Evolutionary conservation across 2,888 invertebrate genomes (phyloP).

Genomic region (Dinocampus coccinellae): DNA sequence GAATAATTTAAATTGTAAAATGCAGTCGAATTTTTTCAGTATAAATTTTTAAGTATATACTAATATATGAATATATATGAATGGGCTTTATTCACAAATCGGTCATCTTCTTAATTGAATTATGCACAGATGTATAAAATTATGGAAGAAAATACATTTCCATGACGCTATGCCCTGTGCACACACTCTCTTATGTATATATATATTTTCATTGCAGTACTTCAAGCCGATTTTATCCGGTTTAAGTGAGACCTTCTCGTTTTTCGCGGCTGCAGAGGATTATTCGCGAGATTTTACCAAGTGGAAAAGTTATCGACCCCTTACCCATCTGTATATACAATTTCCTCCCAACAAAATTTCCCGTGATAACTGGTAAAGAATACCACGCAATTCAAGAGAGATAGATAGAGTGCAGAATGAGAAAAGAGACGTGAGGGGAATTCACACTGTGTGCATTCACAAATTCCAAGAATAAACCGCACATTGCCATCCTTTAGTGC

Average conservation of each 20-base stretch:
- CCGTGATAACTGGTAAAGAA: too few relatives aligned
- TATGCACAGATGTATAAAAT: constrained; percentile 25
- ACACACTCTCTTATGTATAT: too few relatives aligned
- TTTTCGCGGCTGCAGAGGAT: constrained; percentile 35
- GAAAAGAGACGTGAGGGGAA: too few relatives aligned
- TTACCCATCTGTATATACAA: constrained; percentile 28
- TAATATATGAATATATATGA: not conserved
- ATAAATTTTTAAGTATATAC: not conserved
- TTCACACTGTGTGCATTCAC: constrained; percentile 3
- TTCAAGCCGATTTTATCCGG: constrained; percentile 25
- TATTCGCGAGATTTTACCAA: constrained; percentile 46
- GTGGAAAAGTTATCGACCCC: constrained; percentile 46
- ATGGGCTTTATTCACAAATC: not conserved
- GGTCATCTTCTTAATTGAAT: constrained; percentile 44
- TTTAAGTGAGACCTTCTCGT: constrained; percentile 32
- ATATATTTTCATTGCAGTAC: constrained; percentile 19
- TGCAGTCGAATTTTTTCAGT: not conserved
- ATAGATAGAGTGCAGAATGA: not conserved
- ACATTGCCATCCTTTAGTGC: constrained; percentile 3
- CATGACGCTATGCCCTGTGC: not conserved
- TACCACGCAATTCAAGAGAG: too few relatives aligned
- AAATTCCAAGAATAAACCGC: constrained; percentile 31
- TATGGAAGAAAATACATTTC: not conserved
- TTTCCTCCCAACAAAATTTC: not conserved
- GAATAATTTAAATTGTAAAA: not conserved